phyloP scores from a whole-genome alignment of 2,113 vertebrate species.

The Calidris pygmaea region DNA sequence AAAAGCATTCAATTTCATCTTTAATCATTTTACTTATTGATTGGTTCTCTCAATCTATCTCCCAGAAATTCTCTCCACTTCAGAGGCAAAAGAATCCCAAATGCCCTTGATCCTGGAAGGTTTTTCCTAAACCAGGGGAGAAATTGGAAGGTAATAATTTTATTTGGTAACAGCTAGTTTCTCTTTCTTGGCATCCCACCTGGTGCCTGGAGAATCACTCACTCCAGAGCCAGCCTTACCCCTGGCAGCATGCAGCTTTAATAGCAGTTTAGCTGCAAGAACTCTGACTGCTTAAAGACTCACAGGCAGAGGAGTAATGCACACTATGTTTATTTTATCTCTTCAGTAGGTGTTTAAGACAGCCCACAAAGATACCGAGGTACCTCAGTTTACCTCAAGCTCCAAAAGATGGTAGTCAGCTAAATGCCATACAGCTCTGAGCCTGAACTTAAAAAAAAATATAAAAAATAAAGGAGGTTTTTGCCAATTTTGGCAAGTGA shows the following conservation, averaged over 20 bases:
- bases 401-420: neutral
- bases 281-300: neutral
- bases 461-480: neutral
- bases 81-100: neutral
- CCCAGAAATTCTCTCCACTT: neutral
- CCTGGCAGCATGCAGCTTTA: neutral
- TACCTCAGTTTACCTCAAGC: neutral
- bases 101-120: neutral
- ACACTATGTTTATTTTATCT: neutral
- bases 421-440: neutral
- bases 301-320: neutral
- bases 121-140: neutral
- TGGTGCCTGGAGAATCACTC: neutral
- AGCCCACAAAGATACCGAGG: neutral
- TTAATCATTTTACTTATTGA: neutral
- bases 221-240: neutral
- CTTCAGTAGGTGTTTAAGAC: neutral
- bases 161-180: neutral
- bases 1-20: neutral
- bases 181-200: neutral
- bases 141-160: neutral
- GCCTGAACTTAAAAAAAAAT: neutral
- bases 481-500: neutral
- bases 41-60: neutral
- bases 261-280: neutral